These are phyloP conservation scores for Ips typographus DNA, from an alignment of 1,140 invertebrate species.

Conservation along the genomic window DNA sequence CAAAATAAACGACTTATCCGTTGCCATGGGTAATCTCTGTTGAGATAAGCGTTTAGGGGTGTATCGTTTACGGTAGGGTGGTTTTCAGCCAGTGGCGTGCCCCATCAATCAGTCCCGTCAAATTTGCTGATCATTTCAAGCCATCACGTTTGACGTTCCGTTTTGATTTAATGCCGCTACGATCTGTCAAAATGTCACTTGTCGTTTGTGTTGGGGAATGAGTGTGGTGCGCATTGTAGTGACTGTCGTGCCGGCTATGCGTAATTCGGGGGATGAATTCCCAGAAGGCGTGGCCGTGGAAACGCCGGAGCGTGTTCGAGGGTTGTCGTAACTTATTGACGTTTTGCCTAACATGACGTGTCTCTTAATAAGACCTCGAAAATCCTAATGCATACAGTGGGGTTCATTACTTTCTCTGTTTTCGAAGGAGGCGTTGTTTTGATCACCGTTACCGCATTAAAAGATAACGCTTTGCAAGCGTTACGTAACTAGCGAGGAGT, in stretches of 20 bases:
- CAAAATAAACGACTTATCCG: constrained; percentile 23
- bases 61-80: constrained; percentile 27
- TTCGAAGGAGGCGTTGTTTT: too few relatives aligned
- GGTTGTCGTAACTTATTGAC: constrained; percentile 34
- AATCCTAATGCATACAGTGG: constrained; percentile 35
- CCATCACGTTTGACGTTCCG: too few relatives aligned
- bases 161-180: neutral
- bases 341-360: constrained; percentile 32
- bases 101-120: neutral
- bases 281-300: constrained; percentile 30
- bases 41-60: constrained; percentile 29
- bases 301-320: constrained; percentile 23
- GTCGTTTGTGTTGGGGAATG: neutral
- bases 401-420: constrained; percentile 22
- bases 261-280: constrained; percentile 29
- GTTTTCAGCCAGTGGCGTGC: constrained; percentile 8
- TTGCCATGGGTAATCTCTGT: constrained; percentile 30
- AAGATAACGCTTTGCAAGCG: neutral
- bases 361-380: constrained; percentile 29
- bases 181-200: neutral
- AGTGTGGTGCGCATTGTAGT: neutral
- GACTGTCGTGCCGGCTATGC: neutral
- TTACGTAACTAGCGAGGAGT: neutral
- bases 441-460: too few relatives aligned
- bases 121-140: too few relatives aligned